Evolutionary conservation across 2,888 invertebrate genomes (phyloP).

Genomic region (Pterobdella sp.): DNA sequence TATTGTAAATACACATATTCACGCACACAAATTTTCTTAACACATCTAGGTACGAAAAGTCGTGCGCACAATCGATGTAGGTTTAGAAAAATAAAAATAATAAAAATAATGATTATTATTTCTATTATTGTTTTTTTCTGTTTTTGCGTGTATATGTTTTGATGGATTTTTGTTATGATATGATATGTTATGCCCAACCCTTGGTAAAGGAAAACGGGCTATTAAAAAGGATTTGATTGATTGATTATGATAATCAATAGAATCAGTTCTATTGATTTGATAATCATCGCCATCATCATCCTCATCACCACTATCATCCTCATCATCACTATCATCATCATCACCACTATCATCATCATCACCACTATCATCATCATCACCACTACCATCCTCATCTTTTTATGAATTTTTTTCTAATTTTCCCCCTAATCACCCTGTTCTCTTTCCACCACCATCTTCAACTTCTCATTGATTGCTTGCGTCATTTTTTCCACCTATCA

Average conservation of each 20-base stretch:
- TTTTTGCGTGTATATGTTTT: conserved; percentile 16
- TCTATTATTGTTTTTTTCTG: background rate
- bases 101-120: conserved; percentile 3
- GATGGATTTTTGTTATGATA: conserved; percentile 6
- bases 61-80: conserved; percentile 9
- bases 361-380: conserved; percentile 1
- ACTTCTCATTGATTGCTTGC: too few species aligned
- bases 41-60: conserved; percentile 15
- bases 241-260: too few species aligned
- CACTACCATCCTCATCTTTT: conserved; percentile 7
- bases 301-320: background rate
- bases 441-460: background rate
- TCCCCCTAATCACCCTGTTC: background rate
- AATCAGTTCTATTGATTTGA: background rate
- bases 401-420: background rate
- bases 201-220: too few species aligned
- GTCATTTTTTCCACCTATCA: too few species aligned
- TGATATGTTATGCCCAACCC: background rate
- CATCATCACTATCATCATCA: conserved; percentile 15
- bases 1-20: background rate
- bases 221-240: too few species aligned
- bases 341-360: conserved; percentile 17
- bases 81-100: background rate
- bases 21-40: background rate
- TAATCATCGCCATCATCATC: conserved; percentile 5